Evolutionary conservation across 2,888 invertebrate genomes (phyloP).

Genomic region (Liposcelis brunnea): DNA sequence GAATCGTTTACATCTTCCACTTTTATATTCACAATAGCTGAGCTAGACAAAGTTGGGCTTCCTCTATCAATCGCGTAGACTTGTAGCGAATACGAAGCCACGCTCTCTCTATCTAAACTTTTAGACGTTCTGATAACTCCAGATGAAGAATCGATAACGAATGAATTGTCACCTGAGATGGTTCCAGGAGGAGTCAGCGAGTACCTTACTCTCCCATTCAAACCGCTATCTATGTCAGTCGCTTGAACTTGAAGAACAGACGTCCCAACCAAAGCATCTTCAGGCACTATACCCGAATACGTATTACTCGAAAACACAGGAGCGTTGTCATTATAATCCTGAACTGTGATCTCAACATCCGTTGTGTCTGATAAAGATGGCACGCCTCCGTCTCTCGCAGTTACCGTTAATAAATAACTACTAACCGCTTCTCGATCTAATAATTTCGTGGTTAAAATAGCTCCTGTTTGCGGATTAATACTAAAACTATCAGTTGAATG

Average conservation of each 20-base stretch:
- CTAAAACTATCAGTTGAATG: constrained; percentile 50
- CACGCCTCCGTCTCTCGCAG: constrained; percentile 81
- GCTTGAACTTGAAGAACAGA: constrained; percentile 34
- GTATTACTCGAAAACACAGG: constrained; percentile 69
- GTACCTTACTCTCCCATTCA: constrained; percentile 57
- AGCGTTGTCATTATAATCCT: constrained; percentile 91
- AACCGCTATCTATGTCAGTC: constrained; percentile 66
- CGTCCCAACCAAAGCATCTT: constrained; percentile 69
- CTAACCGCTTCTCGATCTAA: constrained; percentile 67
- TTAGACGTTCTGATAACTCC: constrained; percentile 84
- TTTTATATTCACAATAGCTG: constrained; percentile 57
- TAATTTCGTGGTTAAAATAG: constrained; percentile 67
- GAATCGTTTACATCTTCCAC: constrained; percentile 83
- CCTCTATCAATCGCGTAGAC: constrained; percentile 86
- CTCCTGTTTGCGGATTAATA: constrained; percentile 86
- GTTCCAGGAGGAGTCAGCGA: not conserved
- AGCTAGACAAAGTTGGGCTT: constrained; percentile 51
- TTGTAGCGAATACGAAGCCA: constrained; percentile 64
- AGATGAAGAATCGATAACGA: constrained; percentile 79
- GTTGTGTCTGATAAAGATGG: constrained; percentile 86
- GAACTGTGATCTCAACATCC: constrained; percentile 85
- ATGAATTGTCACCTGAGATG: constrained; percentile 51
- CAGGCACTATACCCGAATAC: constrained; percentile 67
- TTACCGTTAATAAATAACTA: constrained; percentile 77
- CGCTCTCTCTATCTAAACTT: constrained; percentile 78